These are phyloP conservation scores for Conomelus anceps DNA, from an alignment of 2,888 invertebrate genomes.

Conservation along the genomic window DNA sequence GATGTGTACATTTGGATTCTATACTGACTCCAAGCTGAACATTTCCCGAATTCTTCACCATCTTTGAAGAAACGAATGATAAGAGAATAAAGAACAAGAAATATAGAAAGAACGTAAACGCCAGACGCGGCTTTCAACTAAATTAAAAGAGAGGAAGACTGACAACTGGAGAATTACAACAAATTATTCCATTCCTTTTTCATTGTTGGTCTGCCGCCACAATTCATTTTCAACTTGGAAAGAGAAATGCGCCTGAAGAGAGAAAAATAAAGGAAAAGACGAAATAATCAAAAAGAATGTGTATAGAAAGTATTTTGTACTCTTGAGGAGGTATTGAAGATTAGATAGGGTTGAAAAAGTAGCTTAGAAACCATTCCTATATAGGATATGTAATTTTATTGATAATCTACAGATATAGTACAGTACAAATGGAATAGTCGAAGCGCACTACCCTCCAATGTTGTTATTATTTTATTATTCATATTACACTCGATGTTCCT, in stretches of 20 bases:
- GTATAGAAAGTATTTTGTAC: neutral
- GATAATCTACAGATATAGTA: neutral
- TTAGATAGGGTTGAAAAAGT: neutral
- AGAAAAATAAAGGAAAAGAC: neutral
- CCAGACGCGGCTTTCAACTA: neutral
- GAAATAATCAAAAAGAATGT: neutral
- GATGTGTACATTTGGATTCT: too few relatives aligned
- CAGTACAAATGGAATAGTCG: neutral
- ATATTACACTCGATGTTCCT: neutral
- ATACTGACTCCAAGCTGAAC: too few relatives aligned
- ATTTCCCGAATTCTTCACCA: neutral
- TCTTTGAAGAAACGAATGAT: neutral
- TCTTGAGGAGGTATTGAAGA: neutral
- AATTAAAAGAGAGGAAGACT: neutral
- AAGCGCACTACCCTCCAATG: neutral
- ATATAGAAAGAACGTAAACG: neutral
- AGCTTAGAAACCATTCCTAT: neutral
- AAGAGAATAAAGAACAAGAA: neutral
- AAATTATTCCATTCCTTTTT: neutral
- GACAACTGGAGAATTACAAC: neutral
- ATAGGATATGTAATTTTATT: neutral
- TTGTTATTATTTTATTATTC: neutral
- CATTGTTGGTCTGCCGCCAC: neutral
- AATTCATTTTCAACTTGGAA: neutral
- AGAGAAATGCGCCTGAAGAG: neutral